Evolutionary conservation across 2,888 invertebrate genomes (phyloP).

Genomic region (Diarsia rubi): DNA sequence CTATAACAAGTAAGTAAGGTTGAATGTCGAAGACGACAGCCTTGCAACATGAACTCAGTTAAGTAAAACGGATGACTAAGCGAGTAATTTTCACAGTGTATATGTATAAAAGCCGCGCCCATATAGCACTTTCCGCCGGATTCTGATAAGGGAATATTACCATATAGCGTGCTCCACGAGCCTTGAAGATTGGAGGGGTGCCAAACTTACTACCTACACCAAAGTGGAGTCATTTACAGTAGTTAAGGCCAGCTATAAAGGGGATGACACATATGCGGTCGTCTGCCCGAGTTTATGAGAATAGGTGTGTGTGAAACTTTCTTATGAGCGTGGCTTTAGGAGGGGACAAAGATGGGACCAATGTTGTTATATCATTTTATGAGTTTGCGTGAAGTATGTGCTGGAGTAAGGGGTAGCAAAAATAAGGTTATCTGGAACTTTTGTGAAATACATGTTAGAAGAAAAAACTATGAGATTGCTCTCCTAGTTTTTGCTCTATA

Average conservation of each 20-base stretch:
- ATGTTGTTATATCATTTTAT: slow-evolving; percentile 28
- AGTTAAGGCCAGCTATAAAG: slow-evolving; percentile 48
- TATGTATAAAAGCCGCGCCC: slow-evolving; percentile 53
- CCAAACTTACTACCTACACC: slow-evolving; percentile 68
- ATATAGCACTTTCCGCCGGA: slow-evolving; percentile 71
- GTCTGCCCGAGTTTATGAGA: slow-evolving; percentile 33
- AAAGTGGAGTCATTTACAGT: slow-evolving; percentile 52
- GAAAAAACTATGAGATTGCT: too few relatives aligned
- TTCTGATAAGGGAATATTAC: slow-evolving; percentile 79
- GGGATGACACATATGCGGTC: slow-evolving; percentile 34
- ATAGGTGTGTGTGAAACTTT: slow-evolving; percentile 41
- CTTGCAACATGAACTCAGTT: slow-evolving; percentile 44
- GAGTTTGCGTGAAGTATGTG: slow-evolving; percentile 17
- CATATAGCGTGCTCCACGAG: slow-evolving; percentile 82
- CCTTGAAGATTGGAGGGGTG: slow-evolving; percentile 77
- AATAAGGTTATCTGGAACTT: neutral
- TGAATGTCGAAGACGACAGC: slow-evolving; percentile 21
- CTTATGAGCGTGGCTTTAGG: slow-evolving; percentile 29
- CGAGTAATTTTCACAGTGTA: slow-evolving; percentile 63
- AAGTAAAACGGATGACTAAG: slow-evolving; percentile 68
- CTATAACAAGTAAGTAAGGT: slow-evolving; percentile 36
- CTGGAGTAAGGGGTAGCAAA: neutral
- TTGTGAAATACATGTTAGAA: neutral
- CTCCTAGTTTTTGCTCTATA: neutral
- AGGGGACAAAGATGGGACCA: neutral